Evolutionary conservation across 2,113 vertebrate genomes (phyloP), one percentile per base, ranked within the genome.

Genomic region (Argyrosomus japonicus): DNA sequence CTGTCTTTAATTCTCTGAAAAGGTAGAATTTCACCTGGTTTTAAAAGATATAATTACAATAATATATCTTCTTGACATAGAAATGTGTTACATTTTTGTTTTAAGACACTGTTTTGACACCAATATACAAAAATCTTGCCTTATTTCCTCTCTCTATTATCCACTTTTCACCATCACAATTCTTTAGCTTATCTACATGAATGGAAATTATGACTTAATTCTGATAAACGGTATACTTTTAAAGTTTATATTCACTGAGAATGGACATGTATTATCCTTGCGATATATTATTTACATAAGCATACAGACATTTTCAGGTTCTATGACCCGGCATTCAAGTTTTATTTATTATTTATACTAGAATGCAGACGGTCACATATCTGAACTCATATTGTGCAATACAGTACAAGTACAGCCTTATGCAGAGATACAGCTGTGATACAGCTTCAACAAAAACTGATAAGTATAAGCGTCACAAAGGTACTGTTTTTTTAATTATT

Each of bases 201-300:
- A 23, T 15, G 1, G 14, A 18, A 36, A 18, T 40, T 18, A 5
- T 23, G 18, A 64, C 43, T 43, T 65, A 43, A 12, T 43, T 51
- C 4, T 77, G 5, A 36, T 53, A n/a, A 3, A n/a, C 2, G 5
- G 17, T 17, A 14, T 27, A 25, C 8, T 71, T 71, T 80, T 21
- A 61, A 53, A 71, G 36, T 43, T 43, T 19, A 61, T 29, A 43
- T 51, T 68, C 9, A 69, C 17, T 56, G 40, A 68, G 50, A 62
- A 1, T 60, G 8, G 21, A 53, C 8, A 1, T 70, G 27, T 27
- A 27, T 63, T 27, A 15, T 8, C 9, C 15, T 40, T 40, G 7
- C 1, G 7, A 40, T 40, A 9, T 40, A 40, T 40, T 40, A 40
- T 48, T 23, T 57, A 60, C 1, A 17, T 7, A 23, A 32, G 21